Conservation (phyloP, 2,888 invertebrate species). For the Idaea biselata region DNA sequence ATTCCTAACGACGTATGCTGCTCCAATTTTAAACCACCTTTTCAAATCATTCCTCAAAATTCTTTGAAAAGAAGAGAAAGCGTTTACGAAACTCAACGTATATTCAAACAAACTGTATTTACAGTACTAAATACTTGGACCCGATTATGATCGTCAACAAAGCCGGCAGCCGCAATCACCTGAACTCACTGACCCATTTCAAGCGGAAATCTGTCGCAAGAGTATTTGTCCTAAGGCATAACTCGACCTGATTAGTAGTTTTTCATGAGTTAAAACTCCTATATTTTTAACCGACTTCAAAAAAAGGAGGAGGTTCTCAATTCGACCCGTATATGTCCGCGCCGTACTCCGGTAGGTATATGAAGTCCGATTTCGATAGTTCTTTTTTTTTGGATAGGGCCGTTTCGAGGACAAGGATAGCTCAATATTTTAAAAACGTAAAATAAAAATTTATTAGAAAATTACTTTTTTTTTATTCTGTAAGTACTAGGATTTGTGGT, state of each 20-base stretch:
- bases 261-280: no score
- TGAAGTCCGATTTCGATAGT: no score
- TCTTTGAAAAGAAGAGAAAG: not conserved
- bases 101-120: not conserved
- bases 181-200: not conserved
- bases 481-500: no score
- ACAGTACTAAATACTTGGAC: slow-evolving; percentile 1
- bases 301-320: no score
- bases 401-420: no score
- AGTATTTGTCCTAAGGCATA: not conserved
- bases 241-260: not conserved
- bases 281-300: no score
- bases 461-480: no score
- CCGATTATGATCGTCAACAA: not conserved
- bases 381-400: no score
- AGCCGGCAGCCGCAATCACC: not conserved
- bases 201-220: not conserved
- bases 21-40: not conserved
- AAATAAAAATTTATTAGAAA: no score
- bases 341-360: no score
- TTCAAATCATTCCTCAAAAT: not conserved
- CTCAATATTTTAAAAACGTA: no score
- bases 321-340: no score
- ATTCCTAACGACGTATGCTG: not conserved
- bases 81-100: not conserved